These are phyloP conservation scores for Sarcophaga peregrina DNA, from an alignment of 1,140 invertebrate genomes.

Conservation along the genomic window DNA sequence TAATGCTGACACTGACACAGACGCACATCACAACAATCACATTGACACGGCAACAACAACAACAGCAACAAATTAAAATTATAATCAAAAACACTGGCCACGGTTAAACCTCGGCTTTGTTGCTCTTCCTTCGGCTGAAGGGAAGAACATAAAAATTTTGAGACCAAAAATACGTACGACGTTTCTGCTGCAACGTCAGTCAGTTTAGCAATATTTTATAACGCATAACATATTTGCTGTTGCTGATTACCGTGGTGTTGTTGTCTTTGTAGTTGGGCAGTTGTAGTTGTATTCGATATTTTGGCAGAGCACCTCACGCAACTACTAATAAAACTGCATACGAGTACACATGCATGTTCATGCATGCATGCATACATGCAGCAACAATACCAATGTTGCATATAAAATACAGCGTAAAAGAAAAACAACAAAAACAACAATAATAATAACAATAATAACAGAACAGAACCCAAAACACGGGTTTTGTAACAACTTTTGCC, in stretches of 20 bases:
- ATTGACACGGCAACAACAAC: slow-evolving; percentile 44
- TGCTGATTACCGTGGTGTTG: too few relatives aligned
- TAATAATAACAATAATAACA: slow-evolving; percentile 1
- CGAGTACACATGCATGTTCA: neutral
- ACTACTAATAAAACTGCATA: neutral
- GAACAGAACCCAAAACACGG: slow-evolving; percentile 22
- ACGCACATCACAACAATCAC: slow-evolving; percentile 44
- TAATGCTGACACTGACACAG: neutral
- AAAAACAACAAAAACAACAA: slow-evolving; percentile 24
- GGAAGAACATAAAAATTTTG: neutral
- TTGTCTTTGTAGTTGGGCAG: too few relatives aligned
- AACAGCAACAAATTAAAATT: slow-evolving; percentile 13
- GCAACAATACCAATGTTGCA: neutral
- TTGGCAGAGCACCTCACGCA: slow-evolving; percentile 38
- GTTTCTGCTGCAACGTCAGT: neutral
- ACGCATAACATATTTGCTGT: neutral
- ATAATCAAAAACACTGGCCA: slow-evolving; percentile 19
- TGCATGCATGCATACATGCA: too few relatives aligned
- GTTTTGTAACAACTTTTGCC: slow-evolving; percentile 59
- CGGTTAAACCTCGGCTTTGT: slow-evolving; percentile 38
- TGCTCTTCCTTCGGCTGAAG: neutral
- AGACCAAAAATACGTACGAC: slow-evolving; percentile 21
- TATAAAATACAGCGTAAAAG: neutral
- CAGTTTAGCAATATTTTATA: slow-evolving; percentile 17
- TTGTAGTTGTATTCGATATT: neutral